phyloP scores from a whole-genome alignment of 2,888 invertebrate genomes.

The Troides aeacus region DNA sequence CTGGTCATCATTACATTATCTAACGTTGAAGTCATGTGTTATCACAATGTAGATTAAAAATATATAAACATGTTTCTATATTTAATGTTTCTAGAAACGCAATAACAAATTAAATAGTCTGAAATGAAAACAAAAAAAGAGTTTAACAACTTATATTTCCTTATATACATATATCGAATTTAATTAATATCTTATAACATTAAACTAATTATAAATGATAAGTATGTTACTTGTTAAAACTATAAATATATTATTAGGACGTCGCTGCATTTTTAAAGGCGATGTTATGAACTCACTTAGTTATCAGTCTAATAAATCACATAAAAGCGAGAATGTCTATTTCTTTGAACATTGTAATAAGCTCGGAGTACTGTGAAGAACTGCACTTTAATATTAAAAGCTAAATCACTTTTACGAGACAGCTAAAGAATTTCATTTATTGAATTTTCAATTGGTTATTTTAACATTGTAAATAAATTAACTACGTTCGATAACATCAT shows the following conservation, averaged over 20 bases:
- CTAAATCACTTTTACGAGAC: conserved; percentile 19
- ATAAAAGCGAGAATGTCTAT: conserved; percentile 16
- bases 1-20: too few relatives aligned
- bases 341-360: conserved; percentile 28
- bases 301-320: conserved; percentile 19
- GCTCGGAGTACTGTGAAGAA: conserved; percentile 23
- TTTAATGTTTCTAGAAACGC: too few relatives aligned
- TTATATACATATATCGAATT: too few relatives aligned
- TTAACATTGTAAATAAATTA: conserved; percentile 6
- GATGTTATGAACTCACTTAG: conserved; percentile 1
- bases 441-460: conserved; percentile 17
- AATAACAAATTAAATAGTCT: too few relatives aligned
- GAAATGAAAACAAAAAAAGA: too few relatives aligned
- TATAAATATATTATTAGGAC: background rate
- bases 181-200: too few relatives aligned
- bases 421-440: conserved; percentile 9
- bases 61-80: too few relatives aligned
- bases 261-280: background rate
- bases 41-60: too few relatives aligned
- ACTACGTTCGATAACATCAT: background rate
- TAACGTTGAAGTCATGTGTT: too few relatives aligned
- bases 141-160: too few relatives aligned
- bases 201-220: background rate
- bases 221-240: background rate
- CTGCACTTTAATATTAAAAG: conserved; percentile 26